Percentiles rank a stretch among this genome's conserved stretches.
Evolutionary conservation across 2,888 invertebrate species (phyloP).

Genomic region (Ophion slaviceki): DNA sequence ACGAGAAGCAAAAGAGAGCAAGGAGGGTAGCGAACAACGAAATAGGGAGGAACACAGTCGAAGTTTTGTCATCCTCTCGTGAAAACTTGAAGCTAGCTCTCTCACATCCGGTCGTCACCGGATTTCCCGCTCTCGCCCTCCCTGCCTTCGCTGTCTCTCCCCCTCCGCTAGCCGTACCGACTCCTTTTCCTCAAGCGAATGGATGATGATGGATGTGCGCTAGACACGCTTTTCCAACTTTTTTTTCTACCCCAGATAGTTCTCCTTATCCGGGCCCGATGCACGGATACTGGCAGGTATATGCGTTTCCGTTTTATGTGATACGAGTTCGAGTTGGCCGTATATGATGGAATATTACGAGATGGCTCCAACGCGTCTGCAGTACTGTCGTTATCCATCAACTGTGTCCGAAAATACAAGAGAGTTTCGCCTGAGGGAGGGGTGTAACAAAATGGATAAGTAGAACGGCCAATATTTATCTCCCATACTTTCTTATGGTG

Average conservation of each 20-base stretch:
- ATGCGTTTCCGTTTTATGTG: constrained; percentile 41
- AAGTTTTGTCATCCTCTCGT: constrained; percentile 12
- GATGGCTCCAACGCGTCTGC: constrained; percentile 15
- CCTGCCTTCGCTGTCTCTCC: neutral
- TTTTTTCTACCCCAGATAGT: constrained; percentile 20
- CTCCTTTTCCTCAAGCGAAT: constrained; percentile 42
- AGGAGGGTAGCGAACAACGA: constrained; percentile 40
- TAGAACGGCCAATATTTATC: neutral
- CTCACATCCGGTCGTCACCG: neutral
- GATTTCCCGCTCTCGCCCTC: neutral
- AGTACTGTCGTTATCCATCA: constrained; percentile 28
- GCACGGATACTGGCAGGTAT: constrained; percentile 29
- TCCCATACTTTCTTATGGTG: neutral
- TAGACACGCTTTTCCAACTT: constrained; percentile 51
- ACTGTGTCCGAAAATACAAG: constrained; percentile 12
- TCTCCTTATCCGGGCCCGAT: constrained; percentile 14
- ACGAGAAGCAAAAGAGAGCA: constrained; percentile 7
- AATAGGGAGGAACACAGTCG: constrained; percentile 46
- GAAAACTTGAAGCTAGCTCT: constrained; percentile 49
- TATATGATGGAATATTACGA: constrained; percentile 24
- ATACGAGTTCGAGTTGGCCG: constrained; percentile 42
- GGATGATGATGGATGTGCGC: constrained; percentile 67
- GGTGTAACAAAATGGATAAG: neutral
- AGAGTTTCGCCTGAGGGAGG: neutral
- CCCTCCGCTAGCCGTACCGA: neutral